phyloP scores from a whole-genome alignment of 2,797 vertebrate genomes.

The Oreochromis mossambicus region DNA sequence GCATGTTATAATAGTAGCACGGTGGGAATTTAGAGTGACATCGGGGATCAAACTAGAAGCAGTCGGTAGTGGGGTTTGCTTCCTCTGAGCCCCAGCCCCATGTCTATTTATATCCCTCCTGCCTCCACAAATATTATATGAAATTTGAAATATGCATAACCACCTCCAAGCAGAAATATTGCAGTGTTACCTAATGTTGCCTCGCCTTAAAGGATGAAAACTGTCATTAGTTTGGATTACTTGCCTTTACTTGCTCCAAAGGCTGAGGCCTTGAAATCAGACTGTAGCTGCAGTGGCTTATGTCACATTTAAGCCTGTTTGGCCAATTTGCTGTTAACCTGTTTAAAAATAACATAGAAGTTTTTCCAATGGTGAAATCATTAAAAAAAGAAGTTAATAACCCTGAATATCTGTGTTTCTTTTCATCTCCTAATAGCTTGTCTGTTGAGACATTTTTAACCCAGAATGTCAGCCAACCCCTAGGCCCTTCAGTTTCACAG shows the following conservation, averaged over 20 bases:
- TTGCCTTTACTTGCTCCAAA: constrained; percentile 33
- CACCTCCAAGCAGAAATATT: neutral
- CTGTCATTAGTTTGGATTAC: neutral
- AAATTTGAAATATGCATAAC: neutral
- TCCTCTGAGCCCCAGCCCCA: neutral
- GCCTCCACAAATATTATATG: neutral
- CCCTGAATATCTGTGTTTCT: neutral
- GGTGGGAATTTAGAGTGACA: neutral
- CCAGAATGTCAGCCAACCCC: neutral
- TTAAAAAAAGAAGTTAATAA: neutral
- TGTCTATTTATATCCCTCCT: neutral
- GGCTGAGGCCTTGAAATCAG: neutral
- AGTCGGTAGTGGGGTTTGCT: neutral
- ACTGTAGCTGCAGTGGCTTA: neutral
- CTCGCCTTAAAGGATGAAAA: neutral
- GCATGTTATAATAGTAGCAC: neutral
- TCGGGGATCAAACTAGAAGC: neutral
- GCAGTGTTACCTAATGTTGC: neutral
- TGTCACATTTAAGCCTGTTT: neutral
- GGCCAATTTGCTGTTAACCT: neutral
- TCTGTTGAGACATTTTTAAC: neutral
- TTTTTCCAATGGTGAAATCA: neutral
- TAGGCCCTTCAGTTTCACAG: neutral
- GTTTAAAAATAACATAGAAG: neutral
- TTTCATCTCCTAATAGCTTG: neutral